Conservation (phyloP, 2,888 invertebrate genomes). For the Exephanes ischioxanthus region DNA sequence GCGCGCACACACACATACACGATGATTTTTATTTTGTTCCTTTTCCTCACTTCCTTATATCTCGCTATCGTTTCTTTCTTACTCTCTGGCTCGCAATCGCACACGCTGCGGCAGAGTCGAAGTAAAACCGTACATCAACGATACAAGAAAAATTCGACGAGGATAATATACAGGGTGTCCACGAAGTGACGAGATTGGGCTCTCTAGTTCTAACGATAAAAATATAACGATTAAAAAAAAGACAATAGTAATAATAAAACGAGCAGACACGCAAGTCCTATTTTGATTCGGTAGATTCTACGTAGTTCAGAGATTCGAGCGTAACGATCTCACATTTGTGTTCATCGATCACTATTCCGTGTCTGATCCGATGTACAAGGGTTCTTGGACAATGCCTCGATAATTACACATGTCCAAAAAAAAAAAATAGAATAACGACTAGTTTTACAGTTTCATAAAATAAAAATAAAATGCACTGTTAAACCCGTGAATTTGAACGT, state of each 20-base stretch:
- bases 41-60: slow-evolving; percentile 17
- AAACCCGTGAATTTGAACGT: slow-evolving; percentile 43
- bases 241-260: neutral
- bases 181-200: slow-evolving; percentile 56
- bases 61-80: slow-evolving; percentile 15
- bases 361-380: slow-evolving; percentile 28
- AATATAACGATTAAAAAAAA: slow-evolving; percentile 69
- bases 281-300: slow-evolving; percentile 26
- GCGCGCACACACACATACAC: slow-evolving; percentile 35
- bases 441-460: slow-evolving; percentile 56
- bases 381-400: slow-evolving; percentile 27
- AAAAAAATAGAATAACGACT: slow-evolving; percentile 58
- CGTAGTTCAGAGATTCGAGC: slow-evolving; percentile 31
- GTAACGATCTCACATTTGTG: slow-evolving; percentile 17
- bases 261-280: slow-evolving; percentile 54
- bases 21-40: slow-evolving; percentile 30
- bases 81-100: slow-evolving; percentile 31
- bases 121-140: slow-evolving; percentile 47
- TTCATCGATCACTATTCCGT: slow-evolving; percentile 6
- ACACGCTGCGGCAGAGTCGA: slow-evolving; percentile 43
- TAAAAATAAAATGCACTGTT: slow-evolving; percentile 19
- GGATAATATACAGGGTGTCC: slow-evolving; percentile 77
- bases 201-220: slow-evolving; percentile 64
- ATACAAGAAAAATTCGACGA: slow-evolving; percentile 69
- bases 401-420: neutral